Evolutionary conservation across 2,888 invertebrate genomes (phyloP).

Genomic region (Cantharis rufa): DNA sequence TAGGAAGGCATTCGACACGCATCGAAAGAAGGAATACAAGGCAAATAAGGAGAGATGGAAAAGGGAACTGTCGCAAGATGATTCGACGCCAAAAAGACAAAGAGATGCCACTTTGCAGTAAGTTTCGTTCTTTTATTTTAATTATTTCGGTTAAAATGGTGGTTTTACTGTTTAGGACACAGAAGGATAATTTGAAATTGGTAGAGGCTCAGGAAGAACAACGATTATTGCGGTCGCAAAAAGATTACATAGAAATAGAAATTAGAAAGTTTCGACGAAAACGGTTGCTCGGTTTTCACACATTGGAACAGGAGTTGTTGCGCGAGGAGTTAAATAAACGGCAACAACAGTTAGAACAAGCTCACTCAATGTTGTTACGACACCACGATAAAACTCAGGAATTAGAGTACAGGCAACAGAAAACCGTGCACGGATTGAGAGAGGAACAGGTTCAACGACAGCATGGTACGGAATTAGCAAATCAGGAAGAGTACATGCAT

Average conservation of each 20-base stretch:
- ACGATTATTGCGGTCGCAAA: slow-evolving; percentile 83
- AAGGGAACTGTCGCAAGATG: slow-evolving; percentile 88
- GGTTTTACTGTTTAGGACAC: slow-evolving; percentile 61
- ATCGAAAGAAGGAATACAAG: slow-evolving; percentile 96
- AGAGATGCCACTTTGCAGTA: slow-evolving; percentile 86
- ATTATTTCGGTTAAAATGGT: background rate
- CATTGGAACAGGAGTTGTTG: slow-evolving; percentile 87
- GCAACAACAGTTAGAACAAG: slow-evolving; percentile 92
- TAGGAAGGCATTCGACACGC: slow-evolving; percentile 86
- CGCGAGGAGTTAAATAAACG: slow-evolving; percentile 93
- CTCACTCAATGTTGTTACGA: slow-evolving; percentile 89
- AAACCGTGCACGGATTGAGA: slow-evolving; percentile 88
- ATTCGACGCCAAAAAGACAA: slow-evolving; percentile 89
- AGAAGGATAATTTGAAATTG: slow-evolving; percentile 89
- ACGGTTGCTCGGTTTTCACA: slow-evolving; percentile 84
- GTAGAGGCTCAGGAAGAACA: slow-evolving; percentile 91
- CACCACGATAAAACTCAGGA: slow-evolving; percentile 98
- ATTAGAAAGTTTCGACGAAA: slow-evolving; percentile 89
- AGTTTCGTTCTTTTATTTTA: slow-evolving; percentile 43
- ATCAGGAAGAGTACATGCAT: slow-evolving; percentile 96
- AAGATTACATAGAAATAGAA: slow-evolving; percentile 89
- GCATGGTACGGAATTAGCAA: slow-evolving; percentile 92
- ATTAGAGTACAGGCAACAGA: slow-evolving; percentile 92
- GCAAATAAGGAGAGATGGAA: slow-evolving; percentile 96
- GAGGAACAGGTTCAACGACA: slow-evolving; percentile 86